A percentile compares a stretch with the other conserved stretches of the same genome.
These are phyloP conservation scores for Hippasteria phrygiana DNA, from an alignment of 53 echinoderm and acorn worm genomes.

Conservation along the genomic window DNA sequence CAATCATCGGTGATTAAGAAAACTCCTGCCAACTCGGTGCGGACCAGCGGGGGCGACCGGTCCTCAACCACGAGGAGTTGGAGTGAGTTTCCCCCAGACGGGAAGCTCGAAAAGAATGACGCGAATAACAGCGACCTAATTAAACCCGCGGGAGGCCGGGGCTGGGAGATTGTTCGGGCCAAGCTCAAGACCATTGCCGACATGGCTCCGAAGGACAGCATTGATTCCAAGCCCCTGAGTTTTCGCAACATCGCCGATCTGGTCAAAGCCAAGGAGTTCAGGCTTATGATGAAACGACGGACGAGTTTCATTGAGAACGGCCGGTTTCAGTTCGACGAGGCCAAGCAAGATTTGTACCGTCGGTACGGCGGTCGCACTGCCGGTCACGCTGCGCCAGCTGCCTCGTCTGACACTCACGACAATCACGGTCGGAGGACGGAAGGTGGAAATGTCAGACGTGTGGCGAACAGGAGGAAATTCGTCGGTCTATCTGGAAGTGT, in stretches of 20 bases:
- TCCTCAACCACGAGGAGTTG: background rate
- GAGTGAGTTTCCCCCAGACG: background rate
- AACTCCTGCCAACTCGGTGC: background rate
- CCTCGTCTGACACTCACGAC: background rate
- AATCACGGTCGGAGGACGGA: conserved; percentile 13
- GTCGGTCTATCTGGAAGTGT: conserved; percentile 34
- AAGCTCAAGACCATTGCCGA: conserved; percentile 78
- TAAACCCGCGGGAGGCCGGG: conserved; percentile 66
- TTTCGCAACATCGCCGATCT: conserved; percentile 82
- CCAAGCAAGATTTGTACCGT: conserved; percentile 87
- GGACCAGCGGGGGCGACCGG: background rate
- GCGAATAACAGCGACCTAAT: background rate
- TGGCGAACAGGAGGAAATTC: conserved; percentile 30
- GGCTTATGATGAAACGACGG: conserved; percentile 86
- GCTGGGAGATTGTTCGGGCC: conserved; percentile 78
- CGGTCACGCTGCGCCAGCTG: background rate
- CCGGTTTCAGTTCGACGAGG: conserved; percentile 90
- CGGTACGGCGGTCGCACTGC: conserved; percentile 60
- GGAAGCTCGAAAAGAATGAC: background rate
- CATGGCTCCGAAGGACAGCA: conserved; percentile 83
- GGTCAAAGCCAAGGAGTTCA: conserved; percentile 93
- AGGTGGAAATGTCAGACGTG: background rate
- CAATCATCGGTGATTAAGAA: conserved; percentile 33
- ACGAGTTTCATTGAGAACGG: conserved; percentile 95
- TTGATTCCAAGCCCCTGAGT: conserved; percentile 78